Percentiles rank a stretch among this genome's conserved stretches.
Evolutionary conservation across 2,797 vertebrate species (phyloP).

Genomic region (Sebastes vulpes): DNA sequence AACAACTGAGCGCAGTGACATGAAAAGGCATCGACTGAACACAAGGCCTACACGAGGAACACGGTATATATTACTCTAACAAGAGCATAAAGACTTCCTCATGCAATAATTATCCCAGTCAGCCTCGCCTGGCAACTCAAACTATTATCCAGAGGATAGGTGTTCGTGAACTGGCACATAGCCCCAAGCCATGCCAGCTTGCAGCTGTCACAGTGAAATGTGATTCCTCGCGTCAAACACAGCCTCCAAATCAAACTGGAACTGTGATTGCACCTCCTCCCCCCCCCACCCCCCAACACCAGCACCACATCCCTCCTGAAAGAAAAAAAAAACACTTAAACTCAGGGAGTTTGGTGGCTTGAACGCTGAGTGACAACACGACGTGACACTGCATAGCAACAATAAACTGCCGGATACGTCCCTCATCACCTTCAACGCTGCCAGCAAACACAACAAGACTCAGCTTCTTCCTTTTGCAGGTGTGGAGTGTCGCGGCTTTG

Average conservation of each 20-base stretch:
- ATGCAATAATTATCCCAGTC: neutral
- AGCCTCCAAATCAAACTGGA: slow-evolving; percentile 22
- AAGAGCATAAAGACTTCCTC: neutral
- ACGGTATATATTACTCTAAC: neutral
- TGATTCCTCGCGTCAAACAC: slow-evolving; percentile 21
- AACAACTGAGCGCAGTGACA: neutral
- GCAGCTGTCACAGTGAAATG: slow-evolving; percentile 36
- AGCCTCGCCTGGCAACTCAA: slow-evolving; percentile 5
- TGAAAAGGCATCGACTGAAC: too few relatives aligned
- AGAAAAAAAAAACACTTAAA: neutral
- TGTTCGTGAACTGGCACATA: neutral
- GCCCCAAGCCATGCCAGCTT: slow-evolving; percentile 9
- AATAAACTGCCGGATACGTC: slow-evolving; percentile 5
- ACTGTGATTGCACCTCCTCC: neutral
- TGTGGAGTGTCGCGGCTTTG: slow-evolving; percentile 7
- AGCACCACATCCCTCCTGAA: neutral
- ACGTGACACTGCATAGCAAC: neutral
- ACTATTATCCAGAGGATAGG: slow-evolving; percentile 4
- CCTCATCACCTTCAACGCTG: neutral
- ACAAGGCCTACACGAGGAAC: too few relatives aligned
- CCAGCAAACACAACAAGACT: neutral
- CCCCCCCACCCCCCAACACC: too few relatives aligned
- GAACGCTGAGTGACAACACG: slow-evolving; percentile 8
- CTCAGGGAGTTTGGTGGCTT: neutral
- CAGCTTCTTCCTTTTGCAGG: neutral